These are phyloP conservation scores for Lithobates sylvaticus DNA, from an alignment of 2,797 vertebrate species.

Conservation along the genomic window DNA sequence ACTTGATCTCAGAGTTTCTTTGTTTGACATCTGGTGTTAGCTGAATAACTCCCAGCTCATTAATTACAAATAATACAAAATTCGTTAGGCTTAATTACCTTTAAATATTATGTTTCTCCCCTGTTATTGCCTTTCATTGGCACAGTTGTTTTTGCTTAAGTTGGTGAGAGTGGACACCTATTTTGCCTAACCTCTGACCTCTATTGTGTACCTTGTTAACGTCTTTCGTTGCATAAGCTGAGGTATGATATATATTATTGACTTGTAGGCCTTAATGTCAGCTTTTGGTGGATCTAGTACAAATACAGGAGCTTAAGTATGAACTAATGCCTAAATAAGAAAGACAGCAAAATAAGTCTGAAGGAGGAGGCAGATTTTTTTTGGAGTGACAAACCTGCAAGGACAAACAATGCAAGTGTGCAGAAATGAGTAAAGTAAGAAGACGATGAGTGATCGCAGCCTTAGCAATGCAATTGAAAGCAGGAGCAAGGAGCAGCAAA, in stretches of 20 bases:
- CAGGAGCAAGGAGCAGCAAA: background rate
- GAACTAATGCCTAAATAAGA: background rate
- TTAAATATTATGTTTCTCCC: slow-evolving; percentile 2
- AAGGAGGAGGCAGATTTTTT: background rate
- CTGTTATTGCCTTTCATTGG: background rate
- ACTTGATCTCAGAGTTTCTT: background rate
- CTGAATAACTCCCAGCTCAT: slow-evolving; percentile 1
- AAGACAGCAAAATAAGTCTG: background rate
- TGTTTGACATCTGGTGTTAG: slow-evolving; percentile 1
- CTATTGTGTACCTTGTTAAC: background rate
- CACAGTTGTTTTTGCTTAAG: background rate
- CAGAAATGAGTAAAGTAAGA: background rate
- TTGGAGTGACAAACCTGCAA: background rate
- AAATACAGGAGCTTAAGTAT: too few species aligned
- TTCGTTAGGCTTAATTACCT: slow-evolving; percentile 1
- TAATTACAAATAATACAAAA: slow-evolving; percentile 3
- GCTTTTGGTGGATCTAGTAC: too few species aligned
- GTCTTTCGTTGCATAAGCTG: background rate
- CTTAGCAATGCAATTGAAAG: background rate
- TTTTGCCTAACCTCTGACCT: background rate
- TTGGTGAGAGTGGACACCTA: background rate
- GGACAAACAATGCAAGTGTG: background rate
- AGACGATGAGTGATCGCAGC: too few species aligned
- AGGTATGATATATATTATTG: background rate
- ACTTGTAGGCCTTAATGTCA: background rate